These are phyloP conservation scores for Austrolebias charrua DNA, from an alignment of 2,797 vertebrate genomes.

Conservation along the genomic window DNA sequence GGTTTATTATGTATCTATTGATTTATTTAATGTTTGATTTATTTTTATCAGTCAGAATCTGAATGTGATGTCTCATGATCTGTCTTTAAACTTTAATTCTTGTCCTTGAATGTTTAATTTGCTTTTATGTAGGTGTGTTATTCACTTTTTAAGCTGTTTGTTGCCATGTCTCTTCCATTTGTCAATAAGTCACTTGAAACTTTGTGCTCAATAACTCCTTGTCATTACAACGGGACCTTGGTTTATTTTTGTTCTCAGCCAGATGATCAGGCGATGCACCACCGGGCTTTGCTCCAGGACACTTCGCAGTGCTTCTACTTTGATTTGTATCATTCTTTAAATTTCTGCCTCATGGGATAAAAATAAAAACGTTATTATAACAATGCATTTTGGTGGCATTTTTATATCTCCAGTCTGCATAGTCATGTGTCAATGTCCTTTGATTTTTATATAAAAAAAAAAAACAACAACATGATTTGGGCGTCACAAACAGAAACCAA, in stretches of 20 bases:
- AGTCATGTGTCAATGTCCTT: too few relatives aligned
- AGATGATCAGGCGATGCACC: not conserved
- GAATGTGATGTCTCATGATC: not conserved
- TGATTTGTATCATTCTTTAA: not conserved
- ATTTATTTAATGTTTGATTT: too few relatives aligned
- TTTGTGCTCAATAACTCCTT: not conserved
- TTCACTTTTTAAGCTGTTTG: not conserved
- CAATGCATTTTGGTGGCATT: too few relatives aligned
- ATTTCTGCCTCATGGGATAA: too few relatives aligned
- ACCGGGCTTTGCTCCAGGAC: not conserved
- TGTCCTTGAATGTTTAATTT: not conserved
- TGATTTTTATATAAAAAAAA: too few relatives aligned
- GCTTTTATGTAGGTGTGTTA: not conserved
- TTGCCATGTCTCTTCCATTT: not conserved
- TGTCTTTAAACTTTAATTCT: not conserved
- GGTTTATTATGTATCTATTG: too few relatives aligned
- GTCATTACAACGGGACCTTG: too few relatives aligned
- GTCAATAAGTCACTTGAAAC: not conserved
- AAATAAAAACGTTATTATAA: too few relatives aligned
- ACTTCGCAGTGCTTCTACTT: not conserved
- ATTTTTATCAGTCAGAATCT: too few relatives aligned
- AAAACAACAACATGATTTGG: too few relatives aligned
- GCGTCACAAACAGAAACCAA: too few relatives aligned
- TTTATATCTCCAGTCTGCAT: too few relatives aligned
- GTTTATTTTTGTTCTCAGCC: not conserved